Base-by-base conservation (phyloP, 2,797 vertebrate species). In the Jordanella pulchra region DNA sequence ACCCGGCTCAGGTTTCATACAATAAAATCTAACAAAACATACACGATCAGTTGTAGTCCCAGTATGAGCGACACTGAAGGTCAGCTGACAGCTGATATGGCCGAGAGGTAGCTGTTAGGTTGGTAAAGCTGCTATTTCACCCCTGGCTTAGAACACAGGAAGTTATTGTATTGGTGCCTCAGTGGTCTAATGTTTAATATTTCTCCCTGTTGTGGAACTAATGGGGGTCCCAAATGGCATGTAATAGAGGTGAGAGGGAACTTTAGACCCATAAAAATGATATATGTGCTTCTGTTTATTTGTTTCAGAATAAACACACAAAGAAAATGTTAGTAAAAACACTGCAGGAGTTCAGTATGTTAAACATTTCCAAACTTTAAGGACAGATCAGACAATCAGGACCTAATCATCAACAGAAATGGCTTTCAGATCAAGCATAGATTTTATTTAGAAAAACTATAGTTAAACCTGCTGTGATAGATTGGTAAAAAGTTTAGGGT, bases 21-120 rank as follows among this genome's bases (percentile, higher is more conserved):
- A 94, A 94, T 95, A 95, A 94, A 95, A 94, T 89, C 87, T 86
- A 92, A 93, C 92, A 91, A 93, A 94, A 93, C 93, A 91, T 93
- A 94, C 93, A 92, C 94, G 93, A 93, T 91, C 90, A 86, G 81
- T 89, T 85, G 50, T 75, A 75, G 86, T 87, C 87, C 87, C 88
- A 75, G 71, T 78, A 83, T 55, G 83, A 80, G 88, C 68, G 32
- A 69, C 82, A 84, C 83, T 77, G 61, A 89, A 80, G 93, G 91
- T 94, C 90, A 92, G 87, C 89, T 84, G 91, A 93, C 93, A 93
- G 92, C 68, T 87, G 92, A 94, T 88, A 91, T 82, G 50, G 84
- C 90, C 85, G 89, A 80, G 0, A 82, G 92, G 94, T 93, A 91
- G 85, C 75, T 79, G 79, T 90, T 91, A 86, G 32, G 30, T 67